Evolutionary conservation across 2,113 vertebrate genomes (phyloP).

Genomic region (Orycteropus afer): DNA sequence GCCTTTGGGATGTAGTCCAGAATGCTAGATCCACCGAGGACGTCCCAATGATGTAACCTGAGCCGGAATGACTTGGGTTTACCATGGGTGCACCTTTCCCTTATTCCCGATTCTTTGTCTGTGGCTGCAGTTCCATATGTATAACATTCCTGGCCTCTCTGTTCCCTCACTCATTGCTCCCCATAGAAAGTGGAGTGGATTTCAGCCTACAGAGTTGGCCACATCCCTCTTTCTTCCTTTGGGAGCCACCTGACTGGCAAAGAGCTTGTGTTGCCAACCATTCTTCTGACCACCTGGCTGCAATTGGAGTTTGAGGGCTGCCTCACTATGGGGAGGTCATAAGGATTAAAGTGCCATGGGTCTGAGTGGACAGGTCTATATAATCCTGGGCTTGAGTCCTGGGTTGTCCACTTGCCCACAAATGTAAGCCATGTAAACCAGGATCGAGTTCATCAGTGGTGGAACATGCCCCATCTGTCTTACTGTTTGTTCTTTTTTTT

Average conservation of each 20-base stretch:
- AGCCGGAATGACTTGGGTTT: not conserved
- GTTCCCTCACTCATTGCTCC: not conserved
- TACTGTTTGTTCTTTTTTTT: not conserved
- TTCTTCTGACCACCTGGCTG: not conserved
- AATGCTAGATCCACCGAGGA: too few relatives aligned
- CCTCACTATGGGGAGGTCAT: not conserved
- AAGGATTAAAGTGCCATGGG: fast-evolving
- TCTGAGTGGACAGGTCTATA: not conserved
- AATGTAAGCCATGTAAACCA: not conserved
- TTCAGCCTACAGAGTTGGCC: not conserved
- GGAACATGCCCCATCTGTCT: not conserved
- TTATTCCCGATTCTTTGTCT: not conserved
- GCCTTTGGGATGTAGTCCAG: not conserved
- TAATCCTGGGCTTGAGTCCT: not conserved
- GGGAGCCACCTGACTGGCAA: not conserved
- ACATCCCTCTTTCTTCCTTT: not conserved
- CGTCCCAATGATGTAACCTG: not conserved
- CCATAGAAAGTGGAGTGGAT: not conserved
- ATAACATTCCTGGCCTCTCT: not conserved
- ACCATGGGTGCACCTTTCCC: not conserved
- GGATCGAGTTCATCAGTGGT: not conserved
- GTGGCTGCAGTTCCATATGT: not conserved
- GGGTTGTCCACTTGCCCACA: not conserved
- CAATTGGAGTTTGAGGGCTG: not conserved
- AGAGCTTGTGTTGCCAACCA: not conserved